Evolutionary conservation across 2,888 invertebrate genomes (phyloP).

Genomic region (Onchidella celtica): DNA sequence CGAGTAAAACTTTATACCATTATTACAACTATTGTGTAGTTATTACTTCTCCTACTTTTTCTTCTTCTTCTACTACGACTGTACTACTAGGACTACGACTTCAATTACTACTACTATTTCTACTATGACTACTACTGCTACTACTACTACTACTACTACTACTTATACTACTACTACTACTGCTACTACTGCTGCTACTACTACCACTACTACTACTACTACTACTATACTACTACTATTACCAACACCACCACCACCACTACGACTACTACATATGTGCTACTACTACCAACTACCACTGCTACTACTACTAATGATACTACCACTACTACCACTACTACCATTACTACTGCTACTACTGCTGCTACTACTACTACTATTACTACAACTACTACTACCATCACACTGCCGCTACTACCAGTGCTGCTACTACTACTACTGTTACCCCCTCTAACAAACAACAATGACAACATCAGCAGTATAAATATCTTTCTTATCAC

Average conservation of each 20-base stretch:
- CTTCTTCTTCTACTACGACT: neutral
- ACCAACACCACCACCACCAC: slow-evolving; percentile 45
- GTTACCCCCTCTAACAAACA: neutral
- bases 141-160: too few species aligned
- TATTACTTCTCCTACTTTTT: neutral
- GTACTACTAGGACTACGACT: slow-evolving; percentile 1
- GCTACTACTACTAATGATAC: too few species aligned
- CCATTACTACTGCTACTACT: slow-evolving; percentile 13
- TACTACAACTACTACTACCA: slow-evolving; percentile 20
- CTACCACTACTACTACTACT: slow-evolving; percentile 43
- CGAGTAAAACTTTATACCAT: too few species aligned
- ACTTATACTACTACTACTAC: too few species aligned
- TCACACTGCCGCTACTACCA: neutral
- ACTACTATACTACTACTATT: too few species aligned
- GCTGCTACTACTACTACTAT: slow-evolving; percentile 13
- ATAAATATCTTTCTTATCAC: too few species aligned
- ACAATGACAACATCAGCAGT: too few species aligned
- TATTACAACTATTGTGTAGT: too few species aligned
- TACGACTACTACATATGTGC: slow-evolving; percentile 48
- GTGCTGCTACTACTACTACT: slow-evolving; percentile 13
- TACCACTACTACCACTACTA: slow-evolving; percentile 4
- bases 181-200: slow-evolving; percentile 1
- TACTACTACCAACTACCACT: slow-evolving; percentile 45
- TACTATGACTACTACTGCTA: too few species aligned
- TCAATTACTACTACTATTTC: too few species aligned